Percentiles rank a stretch among this genome's conserved stretches.
These are phyloP conservation scores for Machimus rusticus DNA, from an alignment of 2,888 invertebrate genomes.

Conservation along the genomic window DNA sequence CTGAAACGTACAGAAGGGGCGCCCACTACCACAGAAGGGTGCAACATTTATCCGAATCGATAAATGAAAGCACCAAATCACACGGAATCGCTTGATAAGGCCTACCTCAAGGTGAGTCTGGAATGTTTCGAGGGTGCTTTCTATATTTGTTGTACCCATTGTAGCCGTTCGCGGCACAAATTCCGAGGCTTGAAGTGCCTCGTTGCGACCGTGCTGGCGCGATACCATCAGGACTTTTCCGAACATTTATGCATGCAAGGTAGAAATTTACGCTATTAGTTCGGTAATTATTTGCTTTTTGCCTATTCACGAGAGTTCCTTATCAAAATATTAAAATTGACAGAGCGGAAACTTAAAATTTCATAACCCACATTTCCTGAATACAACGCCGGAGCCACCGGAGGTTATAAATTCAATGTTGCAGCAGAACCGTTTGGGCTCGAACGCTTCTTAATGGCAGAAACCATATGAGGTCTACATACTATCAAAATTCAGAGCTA, in stretches of 20 bases:
- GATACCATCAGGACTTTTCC: constrained; percentile 19
- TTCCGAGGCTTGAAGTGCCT: constrained; percentile 23
- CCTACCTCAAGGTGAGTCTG: constrained; percentile 27
- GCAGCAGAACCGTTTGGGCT: background rate
- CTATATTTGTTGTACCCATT: constrained; percentile 1
- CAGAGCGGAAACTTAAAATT: constrained; percentile 25
- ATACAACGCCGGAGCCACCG: background rate
- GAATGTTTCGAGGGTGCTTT: constrained; percentile 16
- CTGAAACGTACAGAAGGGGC: background rate
- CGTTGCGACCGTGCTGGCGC: background rate
- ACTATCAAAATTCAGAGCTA: background rate
- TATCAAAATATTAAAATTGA: constrained; percentile 23
- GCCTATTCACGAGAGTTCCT: background rate
- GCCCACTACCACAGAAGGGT: background rate
- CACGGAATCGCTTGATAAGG: constrained; percentile 21
- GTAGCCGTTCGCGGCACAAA: background rate
- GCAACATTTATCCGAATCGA: constrained; percentile 29
- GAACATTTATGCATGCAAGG: constrained; percentile 24
- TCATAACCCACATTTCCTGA: constrained; percentile 8
- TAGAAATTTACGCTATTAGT: constrained; percentile 29
- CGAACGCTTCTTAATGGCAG: background rate
- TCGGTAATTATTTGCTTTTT: constrained; percentile 25
- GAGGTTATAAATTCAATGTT: background rate
- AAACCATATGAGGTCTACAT: background rate
- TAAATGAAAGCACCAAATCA: constrained; percentile 27